Evolutionary conservation across 2,888 invertebrate species (phyloP), one percentile per base, ranked within the genome.

Genomic region (Drosophila diplacantha): DNA sequence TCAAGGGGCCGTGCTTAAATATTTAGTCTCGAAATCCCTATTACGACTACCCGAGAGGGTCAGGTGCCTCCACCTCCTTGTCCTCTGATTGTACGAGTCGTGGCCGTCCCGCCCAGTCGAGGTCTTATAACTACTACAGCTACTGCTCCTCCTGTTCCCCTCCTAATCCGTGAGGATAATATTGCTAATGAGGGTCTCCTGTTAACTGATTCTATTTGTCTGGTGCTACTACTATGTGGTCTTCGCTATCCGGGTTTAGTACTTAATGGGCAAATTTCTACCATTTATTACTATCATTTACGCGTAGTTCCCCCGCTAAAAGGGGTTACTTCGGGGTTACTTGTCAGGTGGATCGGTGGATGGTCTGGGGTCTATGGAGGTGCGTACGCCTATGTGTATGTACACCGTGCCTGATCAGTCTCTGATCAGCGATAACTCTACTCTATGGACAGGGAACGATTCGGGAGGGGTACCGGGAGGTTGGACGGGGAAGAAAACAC

Each of bases 401-500:
- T 32, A 32, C 47, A 47, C 47, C 20, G 31, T n/a, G n/a, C 26
- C 8, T 44, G 44, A 29, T 44, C 44, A 12, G 26, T 26, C 26
- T 8, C 12, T 2, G 29, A 44, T 41, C 41, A 41, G 41, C 16
- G 24, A 24, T 41, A 24, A 24, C n/a, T 24, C n/a, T 34, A 53
- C 11, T 34, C 32, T 50, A 53, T 11, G 26, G 46, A 9, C 18
- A 12, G 16, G n/a, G n/a, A 35, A 12, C n/a, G 8, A 18, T 12
- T 31, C 14, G 14, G 29, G n/a, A 14, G 12, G n/a, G 20, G 20
- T 18, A 0, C 18, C 6, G 32, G 37, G 14, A 20, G 1, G 4
- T 5, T 31, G 46, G 18, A 12, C 3, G 41, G 16, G 26, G 4
- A 31, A 62, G 52, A 67, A 54, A 63, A 64, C 56, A 69, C 52